Evolutionary conservation across 2,113 vertebrate species (phyloP).

Genomic region (Nycticryphes semicollaris): DNA sequence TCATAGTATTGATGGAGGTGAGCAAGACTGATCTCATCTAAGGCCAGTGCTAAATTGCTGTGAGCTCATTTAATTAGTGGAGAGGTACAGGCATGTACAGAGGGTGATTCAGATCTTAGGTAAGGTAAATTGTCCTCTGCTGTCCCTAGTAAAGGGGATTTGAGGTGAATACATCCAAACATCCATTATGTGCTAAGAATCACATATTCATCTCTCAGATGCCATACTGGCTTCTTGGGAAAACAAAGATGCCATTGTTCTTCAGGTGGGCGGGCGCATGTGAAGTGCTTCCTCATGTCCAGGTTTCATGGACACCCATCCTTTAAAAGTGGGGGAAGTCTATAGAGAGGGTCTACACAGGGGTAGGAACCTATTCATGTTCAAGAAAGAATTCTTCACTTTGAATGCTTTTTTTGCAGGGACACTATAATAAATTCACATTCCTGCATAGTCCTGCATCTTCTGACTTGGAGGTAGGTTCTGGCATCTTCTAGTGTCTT

Average conservation of each 20-base stretch:
- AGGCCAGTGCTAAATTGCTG: background rate
- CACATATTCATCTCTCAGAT: background rate
- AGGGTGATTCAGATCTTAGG: background rate
- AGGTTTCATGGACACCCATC: background rate
- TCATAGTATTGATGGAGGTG: background rate
- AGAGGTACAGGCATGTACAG: background rate
- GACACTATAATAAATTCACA: background rate
- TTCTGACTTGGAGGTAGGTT: background rate
- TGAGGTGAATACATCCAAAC: background rate
- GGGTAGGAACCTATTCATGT: background rate
- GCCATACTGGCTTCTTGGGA: background rate
- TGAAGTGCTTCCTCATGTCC: fast-evolving
- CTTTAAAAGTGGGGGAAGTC: background rate
- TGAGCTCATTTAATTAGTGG: background rate
- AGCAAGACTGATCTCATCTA: background rate
- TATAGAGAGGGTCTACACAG: background rate
- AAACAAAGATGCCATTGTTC: background rate
- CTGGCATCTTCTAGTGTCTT: background rate
- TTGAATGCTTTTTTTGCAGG: background rate
- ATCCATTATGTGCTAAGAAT: background rate
- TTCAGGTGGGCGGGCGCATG: background rate
- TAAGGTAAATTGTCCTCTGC: background rate
- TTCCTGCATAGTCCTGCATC: background rate
- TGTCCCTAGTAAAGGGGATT: background rate
- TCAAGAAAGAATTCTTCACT: background rate